These are phyloP conservation scores for Saturnia pavonia DNA, from an alignment of 2,888 invertebrate genomes.

Conservation along the genomic window DNA sequence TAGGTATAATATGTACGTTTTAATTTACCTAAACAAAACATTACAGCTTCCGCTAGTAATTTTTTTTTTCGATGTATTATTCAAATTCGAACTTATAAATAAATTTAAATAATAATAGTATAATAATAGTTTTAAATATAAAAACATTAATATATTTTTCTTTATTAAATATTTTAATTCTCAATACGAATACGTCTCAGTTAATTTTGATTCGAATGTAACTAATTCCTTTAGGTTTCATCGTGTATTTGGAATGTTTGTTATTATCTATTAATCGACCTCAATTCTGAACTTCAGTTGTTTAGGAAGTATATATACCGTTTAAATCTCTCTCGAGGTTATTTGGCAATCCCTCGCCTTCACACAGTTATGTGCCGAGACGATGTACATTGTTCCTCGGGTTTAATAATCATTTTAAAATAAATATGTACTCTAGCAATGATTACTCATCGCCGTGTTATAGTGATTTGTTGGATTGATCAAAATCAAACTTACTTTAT, in stretches of 20 bases:
- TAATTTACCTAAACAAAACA: not conserved
- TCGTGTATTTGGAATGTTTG: conserved; percentile 26
- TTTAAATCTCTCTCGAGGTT: conserved; percentile 57
- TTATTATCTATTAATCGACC: conserved; percentile 50
- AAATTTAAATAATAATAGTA: no score
- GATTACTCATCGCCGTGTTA: conserved; percentile 20
- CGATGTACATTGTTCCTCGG: conserved; percentile 35
- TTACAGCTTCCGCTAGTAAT: not conserved
- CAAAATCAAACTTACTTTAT: no score
- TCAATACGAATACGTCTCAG: not conserved
- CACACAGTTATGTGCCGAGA: conserved; percentile 42
- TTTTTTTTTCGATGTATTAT: not conserved
- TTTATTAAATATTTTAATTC: not conserved
- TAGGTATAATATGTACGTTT: not conserved
- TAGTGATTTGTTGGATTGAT: no score
- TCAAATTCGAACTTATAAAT: not conserved
- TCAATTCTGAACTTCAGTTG: conserved; percentile 42
- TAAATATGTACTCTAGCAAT: conserved; percentile 36
- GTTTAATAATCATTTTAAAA: conserved; percentile 36
- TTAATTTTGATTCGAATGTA: not conserved
- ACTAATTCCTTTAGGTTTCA: conserved; percentile 26
- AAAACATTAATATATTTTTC: not conserved
- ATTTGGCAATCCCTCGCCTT: conserved; percentile 43
- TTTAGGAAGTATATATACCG: conserved; percentile 33
- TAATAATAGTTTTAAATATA: not conserved